These are phyloP conservation scores for Puffinus mauretanicus DNA, from an alignment of 2,113 vertebrate species.

Conservation along the genomic window DNA sequence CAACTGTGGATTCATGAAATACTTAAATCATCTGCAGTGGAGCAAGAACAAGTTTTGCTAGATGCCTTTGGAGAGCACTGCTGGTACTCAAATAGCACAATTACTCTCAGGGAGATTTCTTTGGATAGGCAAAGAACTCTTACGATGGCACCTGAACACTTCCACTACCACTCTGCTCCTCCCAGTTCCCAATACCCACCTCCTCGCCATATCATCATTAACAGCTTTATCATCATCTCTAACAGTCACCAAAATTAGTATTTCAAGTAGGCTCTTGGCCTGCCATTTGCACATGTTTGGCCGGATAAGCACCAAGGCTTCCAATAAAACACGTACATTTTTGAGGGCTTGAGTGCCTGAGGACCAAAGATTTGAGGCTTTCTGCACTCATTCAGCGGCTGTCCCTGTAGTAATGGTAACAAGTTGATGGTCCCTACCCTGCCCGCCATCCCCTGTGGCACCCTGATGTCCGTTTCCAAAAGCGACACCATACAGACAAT, in stretches of 20 bases:
- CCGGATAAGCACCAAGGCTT: background rate
- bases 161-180: background rate
- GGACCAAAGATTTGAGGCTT: background rate
- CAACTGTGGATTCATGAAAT: background rate
- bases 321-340: accelerated
- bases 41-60: background rate
- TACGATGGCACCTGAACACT: background rate
- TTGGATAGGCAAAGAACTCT: background rate
- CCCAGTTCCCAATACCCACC: background rate
- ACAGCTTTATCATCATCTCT: background rate
- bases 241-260: background rate
- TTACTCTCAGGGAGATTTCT: background rate
- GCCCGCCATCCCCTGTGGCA: background rate
- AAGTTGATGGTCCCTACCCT: background rate
- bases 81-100: background rate
- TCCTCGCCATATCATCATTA: background rate
- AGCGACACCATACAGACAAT: background rate
- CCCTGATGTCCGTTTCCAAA: accelerated
- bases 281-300: accelerated
- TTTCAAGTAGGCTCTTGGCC: background rate
- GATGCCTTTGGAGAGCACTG: background rate
- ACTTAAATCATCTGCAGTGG: background rate
- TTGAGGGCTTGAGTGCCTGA: background rate
- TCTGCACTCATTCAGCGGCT: background rate
- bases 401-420: background rate